Base-by-base conservation (phyloP, 2,113 vertebrate genomes). In the Callocephalon fimbriatum region DNA sequence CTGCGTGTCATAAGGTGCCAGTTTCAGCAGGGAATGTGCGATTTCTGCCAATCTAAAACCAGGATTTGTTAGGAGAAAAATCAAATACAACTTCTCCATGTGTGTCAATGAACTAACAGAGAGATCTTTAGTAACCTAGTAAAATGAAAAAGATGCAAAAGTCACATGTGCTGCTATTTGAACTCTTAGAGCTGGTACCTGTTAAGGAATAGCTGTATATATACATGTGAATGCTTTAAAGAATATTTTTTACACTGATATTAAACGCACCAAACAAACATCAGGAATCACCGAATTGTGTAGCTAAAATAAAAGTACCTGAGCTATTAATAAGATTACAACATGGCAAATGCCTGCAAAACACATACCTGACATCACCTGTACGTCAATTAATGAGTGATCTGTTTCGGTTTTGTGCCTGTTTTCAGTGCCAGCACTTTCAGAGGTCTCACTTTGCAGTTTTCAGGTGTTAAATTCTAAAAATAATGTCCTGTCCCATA, bases 1-100 rank as follows among this genome's bases (percentile, higher is more conserved):
- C 98, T 99, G 98, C 0, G 99, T 99, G 98, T 99, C 99, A 1
- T 99, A 99, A 0, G 99, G 99, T 13, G 99, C 99, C 97, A 99
- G 96, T 97, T 99, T 99, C 96, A 99, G 98, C 77, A 99, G 98
- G 50, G 99, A 99, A 65, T 99, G 99, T 15, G 99, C 99, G 0
- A 99, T 99, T 97, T 99, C 99, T 17, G 99, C 99, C 98, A 99
- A 96, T 62, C 99, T 99, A 96, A 82, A 96, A 81, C 17, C 48
- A 81, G n/a, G 15, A 21, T 74, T 38, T 10, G 6, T 72, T 9
- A 59, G 62, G 53, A 81, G 91, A 40, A 73, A 62, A 78, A 37
- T 19, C 45, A 44, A 76, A 61, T 20, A 47, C 44, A n/a, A 9
- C 26, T 16, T 53, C 37, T 66, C 35, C 29, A 59, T 25, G 47